A percentile compares a stretch with the other conserved stretches of the same genome.
Evolutionary conservation across 2,113 vertebrate genomes (phyloP).

Genomic region (Climacteris rufus): DNA sequence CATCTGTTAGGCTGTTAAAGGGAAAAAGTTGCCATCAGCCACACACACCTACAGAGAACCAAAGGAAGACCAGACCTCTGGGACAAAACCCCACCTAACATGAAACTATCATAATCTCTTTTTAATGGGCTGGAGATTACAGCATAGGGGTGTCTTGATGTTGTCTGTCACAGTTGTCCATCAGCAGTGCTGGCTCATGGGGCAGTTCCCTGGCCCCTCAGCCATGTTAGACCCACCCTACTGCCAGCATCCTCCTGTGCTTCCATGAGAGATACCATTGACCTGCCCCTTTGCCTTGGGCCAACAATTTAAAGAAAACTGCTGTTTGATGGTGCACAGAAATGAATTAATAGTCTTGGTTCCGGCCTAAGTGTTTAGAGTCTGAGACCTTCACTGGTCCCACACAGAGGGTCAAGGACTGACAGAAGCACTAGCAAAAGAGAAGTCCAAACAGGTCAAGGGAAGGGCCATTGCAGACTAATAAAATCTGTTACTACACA

Average conservation of each 20-base stretch:
- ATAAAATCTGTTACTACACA: neutral
- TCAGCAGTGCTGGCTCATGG: neutral
- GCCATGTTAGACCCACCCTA: neutral
- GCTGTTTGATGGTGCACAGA: neutral
- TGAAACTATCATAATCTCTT: neutral
- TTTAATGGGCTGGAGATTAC: neutral
- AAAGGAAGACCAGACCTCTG: neutral
- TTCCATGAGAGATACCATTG: neutral
- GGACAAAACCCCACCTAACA: neutral
- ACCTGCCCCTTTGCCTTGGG: neutral
- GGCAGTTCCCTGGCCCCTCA: neutral
- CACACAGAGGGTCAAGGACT: neutral
- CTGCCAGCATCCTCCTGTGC: neutral
- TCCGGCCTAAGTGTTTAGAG: neutral
- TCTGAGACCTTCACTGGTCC: neutral
- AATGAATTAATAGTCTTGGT: neutral
- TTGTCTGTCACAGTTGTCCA: neutral
- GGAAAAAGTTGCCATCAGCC: neutral
- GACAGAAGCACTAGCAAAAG: neutral
- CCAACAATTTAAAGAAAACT: neutral
- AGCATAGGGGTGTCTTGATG: neutral
- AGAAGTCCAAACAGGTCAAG: slow-evolving; percentile 9
- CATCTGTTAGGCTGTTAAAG: neutral
- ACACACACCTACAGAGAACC: neutral
- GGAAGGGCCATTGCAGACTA: neutral